Evolutionary conservation across 2,113 vertebrate genomes (phyloP), one percentile per base, ranked within the genome.

Genomic region (Ceyx melanurus): DNA sequence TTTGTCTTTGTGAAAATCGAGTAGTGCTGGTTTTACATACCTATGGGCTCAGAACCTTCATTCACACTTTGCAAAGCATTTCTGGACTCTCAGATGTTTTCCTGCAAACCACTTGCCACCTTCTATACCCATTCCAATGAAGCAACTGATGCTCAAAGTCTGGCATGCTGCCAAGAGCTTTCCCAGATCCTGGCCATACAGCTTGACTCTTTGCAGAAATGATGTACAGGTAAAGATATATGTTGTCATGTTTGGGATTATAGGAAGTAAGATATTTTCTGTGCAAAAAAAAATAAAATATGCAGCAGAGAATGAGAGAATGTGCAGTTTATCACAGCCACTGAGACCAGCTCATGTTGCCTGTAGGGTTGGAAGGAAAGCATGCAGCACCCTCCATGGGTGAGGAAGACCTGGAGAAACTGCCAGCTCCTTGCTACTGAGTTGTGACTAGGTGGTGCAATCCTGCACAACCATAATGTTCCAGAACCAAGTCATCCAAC

Each of bases 401-500:
- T 11, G 2, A 77, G 45, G 42, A 88, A 87, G 29, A 29, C 40
- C 58, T 86, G 14, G 40, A 17, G 6, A 95, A 88, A 81, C 42
- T 35, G 48, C 61, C 4, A 6, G 17, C 31, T 79, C 16, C 61
- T 79, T 15, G 15, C 33, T 82, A 88, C 51, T 3, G 5, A 62
- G 81, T 28, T 82, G 60, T 77, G 82, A 70, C n/a, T 82, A 93
- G 51, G 50, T 68, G 79, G 43, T 66, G 15, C 60, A 73, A 60
- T 89, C 57, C 78, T 78, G 56, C 64, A 82, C 61, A 86, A 21
- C 37, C 40, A 42, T 80, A 84, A 91, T 91, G 93, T 96, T 93
- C 65, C 82, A 90, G 70, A 90, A 72, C 37, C 42, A 60, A 46
- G 19, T 68, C 77, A 83, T 80, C 40, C 25, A 31, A 31, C 60